Base-by-base conservation (phyloP, 2,888 invertebrate genomes). In the Nemapogon koenigi region DNA sequence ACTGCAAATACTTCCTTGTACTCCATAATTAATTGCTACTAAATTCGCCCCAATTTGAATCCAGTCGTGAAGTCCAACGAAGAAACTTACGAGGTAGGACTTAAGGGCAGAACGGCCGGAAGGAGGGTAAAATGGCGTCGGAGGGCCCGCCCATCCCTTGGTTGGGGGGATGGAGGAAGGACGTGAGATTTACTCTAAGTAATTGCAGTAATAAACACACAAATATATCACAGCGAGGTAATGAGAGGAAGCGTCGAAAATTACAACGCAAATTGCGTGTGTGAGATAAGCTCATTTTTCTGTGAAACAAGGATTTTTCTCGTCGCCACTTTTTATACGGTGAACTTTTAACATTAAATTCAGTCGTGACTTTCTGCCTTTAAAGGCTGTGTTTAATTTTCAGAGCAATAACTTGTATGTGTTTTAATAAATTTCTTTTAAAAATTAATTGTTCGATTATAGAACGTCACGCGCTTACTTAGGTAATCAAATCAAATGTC, bases 161-260 rank as follows among this genome's bases (percentile, higher is more conserved):
- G 16, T 11, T 30, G 26, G 17, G 47, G 43, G 43, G 42, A 26
- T 38, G 43, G 46, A 45, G 78, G 76, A 78, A 78, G 79, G 76
- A 79, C 73, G 76, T 70, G 73, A 79, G 79, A 79, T 79, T 79
- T 79, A 79, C 78, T 79, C 76, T 80, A 80, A 80, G 79, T 80
- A 80, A 80, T 80, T 80, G 79, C 79, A 71, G 78, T 80, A 79
- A 79, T 80, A 79, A 79, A 79, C 76, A 75, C 73, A 75, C 70
- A 76, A 73, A 78, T 78, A 78, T 78, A 78, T 78, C 78, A 78
- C 72, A 65, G 57, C 72, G 60, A 67, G 62, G 76, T 76, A 78
- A 78, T 78, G 75, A 78, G 72, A 73, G 75, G 75, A 76, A 78
- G 69, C 69, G 62, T 49, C 69, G 63, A 68, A 66, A 76, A 76